Conservation (phyloP, 1,140 invertebrate species). For the Micrasema longulum region DNA sequence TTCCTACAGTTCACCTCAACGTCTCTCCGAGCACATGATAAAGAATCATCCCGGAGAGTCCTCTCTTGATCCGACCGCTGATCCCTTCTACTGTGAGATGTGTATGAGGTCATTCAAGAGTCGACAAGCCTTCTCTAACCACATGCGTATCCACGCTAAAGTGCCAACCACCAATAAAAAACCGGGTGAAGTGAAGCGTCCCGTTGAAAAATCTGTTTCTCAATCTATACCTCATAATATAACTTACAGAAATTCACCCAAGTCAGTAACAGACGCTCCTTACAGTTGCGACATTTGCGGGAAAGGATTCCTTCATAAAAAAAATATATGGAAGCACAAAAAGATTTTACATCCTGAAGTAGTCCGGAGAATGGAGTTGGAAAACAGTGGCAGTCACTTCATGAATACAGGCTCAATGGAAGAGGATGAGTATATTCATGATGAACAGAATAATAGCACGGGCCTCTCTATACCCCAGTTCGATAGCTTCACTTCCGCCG, state of each 20-base stretch:
- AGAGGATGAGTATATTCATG: slow-evolving; percentile 63
- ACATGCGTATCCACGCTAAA: slow-evolving; percentile 68
- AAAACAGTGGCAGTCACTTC: slow-evolving; percentile 56
- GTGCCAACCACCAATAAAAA: slow-evolving; percentile 64
- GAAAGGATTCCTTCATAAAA: slow-evolving; percentile 70
- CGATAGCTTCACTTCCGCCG: slow-evolving; percentile 65
- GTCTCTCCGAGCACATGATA: slow-evolving; percentile 70
- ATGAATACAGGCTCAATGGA: slow-evolving; percentile 64
- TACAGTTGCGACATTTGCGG: slow-evolving; percentile 72
- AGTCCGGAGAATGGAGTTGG: slow-evolving; percentile 60
- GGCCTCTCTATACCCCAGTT: slow-evolving; percentile 65
- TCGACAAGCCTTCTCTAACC: slow-evolving; percentile 66
- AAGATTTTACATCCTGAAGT: slow-evolving; percentile 66
- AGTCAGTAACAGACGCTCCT: slow-evolving; percentile 60
- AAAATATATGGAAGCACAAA: slow-evolving; percentile 69
- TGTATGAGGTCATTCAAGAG: slow-evolving; percentile 67
- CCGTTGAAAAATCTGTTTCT: slow-evolving; percentile 1
- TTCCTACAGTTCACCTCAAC: slow-evolving; percentile 71
- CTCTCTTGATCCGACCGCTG: slow-evolving; percentile 51
- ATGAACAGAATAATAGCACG: slow-evolving; percentile 60
- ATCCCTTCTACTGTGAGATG: slow-evolving; percentile 66
- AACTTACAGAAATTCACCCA: slow-evolving; percentile 33
- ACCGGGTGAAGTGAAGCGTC: slow-evolving; percentile 57
- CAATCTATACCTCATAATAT: slow-evolving; percentile 15
- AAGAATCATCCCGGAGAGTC: slow-evolving; percentile 59